Evolutionary conservation across 2,797 vertebrate genomes (phyloP).

Genomic region (Mus caroli): DNA sequence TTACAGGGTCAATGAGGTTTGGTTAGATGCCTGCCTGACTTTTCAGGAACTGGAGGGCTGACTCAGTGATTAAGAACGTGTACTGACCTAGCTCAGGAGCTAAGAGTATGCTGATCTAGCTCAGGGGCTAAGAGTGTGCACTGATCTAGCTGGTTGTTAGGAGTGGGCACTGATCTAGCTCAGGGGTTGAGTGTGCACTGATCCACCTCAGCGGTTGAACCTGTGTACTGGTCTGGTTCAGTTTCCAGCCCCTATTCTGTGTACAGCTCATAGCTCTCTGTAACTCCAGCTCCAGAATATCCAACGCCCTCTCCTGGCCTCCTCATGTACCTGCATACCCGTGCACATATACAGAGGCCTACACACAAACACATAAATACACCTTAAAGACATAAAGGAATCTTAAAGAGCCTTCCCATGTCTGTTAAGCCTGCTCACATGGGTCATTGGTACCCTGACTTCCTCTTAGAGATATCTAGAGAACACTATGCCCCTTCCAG

Average conservation of each 20-base stretch:
- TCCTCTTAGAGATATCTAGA: conserved; percentile 51
- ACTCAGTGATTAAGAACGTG: neutral
- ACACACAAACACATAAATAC: neutral
- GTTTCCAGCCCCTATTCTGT: neutral
- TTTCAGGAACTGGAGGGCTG: neutral
- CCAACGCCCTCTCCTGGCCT: neutral
- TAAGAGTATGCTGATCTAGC: too few species aligned
- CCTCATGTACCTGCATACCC: neutral
- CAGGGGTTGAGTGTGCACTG: too few species aligned
- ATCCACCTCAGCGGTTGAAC: too few species aligned
- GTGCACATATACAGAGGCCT: neutral
- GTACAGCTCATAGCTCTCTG: neutral
- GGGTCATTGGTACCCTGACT: neutral
- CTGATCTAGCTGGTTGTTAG: too few species aligned
- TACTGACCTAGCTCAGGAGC: too few species aligned
- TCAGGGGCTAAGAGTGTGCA: too few species aligned
- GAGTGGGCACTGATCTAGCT: too few species aligned
- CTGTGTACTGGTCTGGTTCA: neutral
- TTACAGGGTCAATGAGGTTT: neutral
- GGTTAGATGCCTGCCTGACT: neutral
- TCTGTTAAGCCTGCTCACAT: neutral
- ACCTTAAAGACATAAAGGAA: neutral
- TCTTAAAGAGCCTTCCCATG: neutral
- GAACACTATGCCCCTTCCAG: conserved; percentile 14
- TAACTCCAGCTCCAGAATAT: neutral